Conservation (phyloP, 2,797 vertebrate species). For the Coracias cyanogaster region DNA sequence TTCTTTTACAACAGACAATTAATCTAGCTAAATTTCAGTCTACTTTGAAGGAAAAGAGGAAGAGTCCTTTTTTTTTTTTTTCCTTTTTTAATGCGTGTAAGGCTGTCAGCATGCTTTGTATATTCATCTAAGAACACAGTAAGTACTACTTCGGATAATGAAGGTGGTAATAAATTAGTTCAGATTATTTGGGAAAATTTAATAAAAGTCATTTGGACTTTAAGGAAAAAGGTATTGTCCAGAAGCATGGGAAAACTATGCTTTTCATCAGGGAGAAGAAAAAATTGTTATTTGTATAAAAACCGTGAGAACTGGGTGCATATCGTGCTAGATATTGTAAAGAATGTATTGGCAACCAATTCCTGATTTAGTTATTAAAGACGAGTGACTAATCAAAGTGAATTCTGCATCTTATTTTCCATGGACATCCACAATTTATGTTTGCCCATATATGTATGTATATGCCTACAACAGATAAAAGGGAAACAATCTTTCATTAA, state of each 20-base stretch:
- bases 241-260: neutral
- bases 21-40: neutral
- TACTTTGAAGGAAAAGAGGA: neutral
- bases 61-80: too few relatives aligned
- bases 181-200: neutral
- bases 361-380: neutral
- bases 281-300: neutral
- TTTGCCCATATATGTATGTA: neutral
- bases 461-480: neutral
- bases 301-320: neutral
- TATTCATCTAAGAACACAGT: rapidly evolving
- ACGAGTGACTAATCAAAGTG: neutral
- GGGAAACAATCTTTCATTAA: neutral
- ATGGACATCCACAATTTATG: neutral
- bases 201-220: neutral
- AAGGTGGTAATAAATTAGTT: neutral
- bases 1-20: neutral
- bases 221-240: neutral
- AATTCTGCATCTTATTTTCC: neutral
- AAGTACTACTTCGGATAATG: neutral
- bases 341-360: neutral
- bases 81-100: neutral
- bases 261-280: neutral
- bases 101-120: neutral
- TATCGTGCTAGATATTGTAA: neutral